phyloP scores from a whole-genome alignment of 2,797 vertebrate genomes.

The Sebastes melanostomus region DNA sequence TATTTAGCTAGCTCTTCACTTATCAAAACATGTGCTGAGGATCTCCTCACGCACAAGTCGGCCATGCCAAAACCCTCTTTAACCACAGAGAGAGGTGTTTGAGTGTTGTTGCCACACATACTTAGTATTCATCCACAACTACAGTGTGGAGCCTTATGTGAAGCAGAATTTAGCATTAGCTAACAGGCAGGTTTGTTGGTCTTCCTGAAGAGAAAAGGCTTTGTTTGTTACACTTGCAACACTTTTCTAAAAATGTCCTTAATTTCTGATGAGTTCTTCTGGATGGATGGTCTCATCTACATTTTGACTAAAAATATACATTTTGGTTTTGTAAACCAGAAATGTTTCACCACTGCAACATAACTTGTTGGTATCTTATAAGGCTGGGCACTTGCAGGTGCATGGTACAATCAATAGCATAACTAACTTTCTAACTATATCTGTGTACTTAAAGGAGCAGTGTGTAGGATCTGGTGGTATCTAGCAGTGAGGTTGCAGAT shows the following conservation, averaged over 20 bases:
- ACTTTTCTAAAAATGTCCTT: background rate
- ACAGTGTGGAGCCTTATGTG: background rate
- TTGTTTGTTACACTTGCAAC: background rate
- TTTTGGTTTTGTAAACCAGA: background rate
- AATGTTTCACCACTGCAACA: background rate
- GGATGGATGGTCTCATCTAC: background rate
- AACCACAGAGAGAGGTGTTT: slow-evolving; percentile 25
- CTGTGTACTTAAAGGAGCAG: background rate
- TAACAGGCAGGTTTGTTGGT: background rate
- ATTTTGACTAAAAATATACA: background rate
- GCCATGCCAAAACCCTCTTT: slow-evolving; percentile 27
- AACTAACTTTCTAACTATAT: background rate
- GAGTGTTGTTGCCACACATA: slow-evolving; percentile 4
- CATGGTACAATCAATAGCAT: background rate
- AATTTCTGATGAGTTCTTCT: background rate
- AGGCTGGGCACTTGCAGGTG: background rate
- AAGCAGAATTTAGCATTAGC: background rate
- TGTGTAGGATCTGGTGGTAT: background rate
- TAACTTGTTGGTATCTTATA: background rate
- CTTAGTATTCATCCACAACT: background rate
- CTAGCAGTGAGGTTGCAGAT: background rate
- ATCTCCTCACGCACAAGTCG: slow-evolving; percentile 25
- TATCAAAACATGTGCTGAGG: slow-evolving; percentile 24
- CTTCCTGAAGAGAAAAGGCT: background rate
- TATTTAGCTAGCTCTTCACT: slow-evolving; percentile 27